Conservation (phyloP, 2,113 vertebrate genomes). For the Promerops cafer region DNA sequence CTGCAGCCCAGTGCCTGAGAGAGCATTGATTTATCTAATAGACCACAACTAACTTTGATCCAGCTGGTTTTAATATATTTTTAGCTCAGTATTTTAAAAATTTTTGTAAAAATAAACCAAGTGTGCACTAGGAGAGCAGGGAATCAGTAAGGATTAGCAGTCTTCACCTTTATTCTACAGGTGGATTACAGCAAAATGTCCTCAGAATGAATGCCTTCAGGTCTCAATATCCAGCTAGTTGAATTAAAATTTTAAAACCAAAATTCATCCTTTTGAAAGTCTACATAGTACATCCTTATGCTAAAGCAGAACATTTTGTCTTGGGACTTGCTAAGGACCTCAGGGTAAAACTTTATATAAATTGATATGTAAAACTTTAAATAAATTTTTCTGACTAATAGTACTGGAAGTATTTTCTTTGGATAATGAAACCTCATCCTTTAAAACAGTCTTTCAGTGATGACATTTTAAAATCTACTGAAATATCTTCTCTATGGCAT, state of each 20-base stretch:
- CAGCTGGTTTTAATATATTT: slow-evolving; percentile 22
- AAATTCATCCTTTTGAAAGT: neutral
- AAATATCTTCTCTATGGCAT: neutral
- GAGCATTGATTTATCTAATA: slow-evolving; percentile 7
- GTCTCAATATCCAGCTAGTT: neutral
- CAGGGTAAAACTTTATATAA: neutral
- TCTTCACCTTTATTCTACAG: neutral
- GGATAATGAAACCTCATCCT: neutral
- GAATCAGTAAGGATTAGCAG: neutral
- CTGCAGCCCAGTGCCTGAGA: neutral
- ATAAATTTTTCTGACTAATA: neutral
- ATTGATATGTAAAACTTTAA: neutral
- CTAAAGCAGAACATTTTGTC: neutral
- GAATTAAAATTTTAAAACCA: neutral
- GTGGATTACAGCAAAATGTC: neutral
- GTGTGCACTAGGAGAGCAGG: neutral
- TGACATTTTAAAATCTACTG: neutral
- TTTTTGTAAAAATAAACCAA: slow-evolving; percentile 22
- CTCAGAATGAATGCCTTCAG: neutral
- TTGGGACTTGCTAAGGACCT: neutral
- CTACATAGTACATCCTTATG: neutral
- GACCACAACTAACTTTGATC: slow-evolving; percentile 3
- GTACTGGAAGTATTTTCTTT: neutral
- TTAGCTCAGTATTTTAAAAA: neutral
- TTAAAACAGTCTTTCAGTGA: neutral